Evolutionary conservation across 2,888 invertebrate species (phyloP), one percentile per base, ranked within the genome.

Genomic region (Campoplex nolae): DNA sequence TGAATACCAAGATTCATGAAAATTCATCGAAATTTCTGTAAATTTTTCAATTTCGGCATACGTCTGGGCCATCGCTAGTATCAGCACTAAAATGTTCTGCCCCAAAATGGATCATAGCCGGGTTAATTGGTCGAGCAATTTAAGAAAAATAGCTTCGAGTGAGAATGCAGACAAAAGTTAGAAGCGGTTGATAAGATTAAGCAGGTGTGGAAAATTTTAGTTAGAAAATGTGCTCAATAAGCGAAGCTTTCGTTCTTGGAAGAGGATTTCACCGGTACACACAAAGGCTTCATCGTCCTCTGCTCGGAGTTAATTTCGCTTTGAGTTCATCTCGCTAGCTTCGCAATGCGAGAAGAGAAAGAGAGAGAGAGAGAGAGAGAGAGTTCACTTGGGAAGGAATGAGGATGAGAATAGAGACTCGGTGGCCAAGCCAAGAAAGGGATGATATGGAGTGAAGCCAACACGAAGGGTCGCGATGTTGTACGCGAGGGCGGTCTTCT

Each of bases 251-350:
- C 77, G 28, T 28, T 62, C 28, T 48, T 56, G 42, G 70, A 62
- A 73, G 54, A 73, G 45, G 58, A 70, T 71, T 54, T 65, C 62
- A 58, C 51, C n/a, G 58, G 42, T 74, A 54, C 71, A 80, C 42
- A 80, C 42, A 68, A 56, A 71, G 74, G 35, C 42, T 76, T 71
- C 68, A 35, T 45, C 35, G 48, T 62, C 67, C 73, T 75, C 32
- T 81, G 83, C 79, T 80, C 56, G 45, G 80, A 86, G 86, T 86
- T 89, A 88, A 89, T 86, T 87, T 81, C 84, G 67, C 68, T 54
- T 65, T 45, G 79, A 74, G 68, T 89, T 84, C 58, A 77, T 83
- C 58, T 45, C 35, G 45, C 62, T 62, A 32, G 54, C 42, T 28
- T 42, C 3, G 67, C 18, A 51, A 79, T 67, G 48, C 62, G 32